Percentiles rank a stretch among this genome's conserved stretches.
These are phyloP conservation scores for Pandion haliaetus DNA, from an alignment of 2,113 vertebrate genomes.

Conservation along the genomic window DNA sequence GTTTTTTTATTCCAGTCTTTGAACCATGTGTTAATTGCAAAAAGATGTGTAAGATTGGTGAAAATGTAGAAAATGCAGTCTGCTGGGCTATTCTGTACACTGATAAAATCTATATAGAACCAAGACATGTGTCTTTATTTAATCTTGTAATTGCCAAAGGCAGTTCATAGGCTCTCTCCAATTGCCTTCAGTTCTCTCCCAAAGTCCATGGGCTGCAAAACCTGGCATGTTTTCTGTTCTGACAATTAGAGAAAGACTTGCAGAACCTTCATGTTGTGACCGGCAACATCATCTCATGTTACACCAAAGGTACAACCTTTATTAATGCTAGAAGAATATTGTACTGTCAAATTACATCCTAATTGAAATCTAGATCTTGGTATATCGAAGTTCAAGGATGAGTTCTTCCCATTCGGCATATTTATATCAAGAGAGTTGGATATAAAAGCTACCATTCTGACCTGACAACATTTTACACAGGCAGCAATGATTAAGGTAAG, in stretches of 20 bases:
- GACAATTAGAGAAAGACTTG: neutral
- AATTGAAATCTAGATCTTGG: neutral
- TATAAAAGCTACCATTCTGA: neutral
- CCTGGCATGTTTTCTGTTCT: neutral
- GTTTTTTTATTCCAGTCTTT: neutral
- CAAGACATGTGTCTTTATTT: conserved; percentile 24
- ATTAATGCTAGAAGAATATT: neutral
- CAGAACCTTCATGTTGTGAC: neutral
- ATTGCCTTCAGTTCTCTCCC: neutral
- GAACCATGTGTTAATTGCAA: conserved; percentile 34
- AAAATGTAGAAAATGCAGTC: conserved; percentile 11
- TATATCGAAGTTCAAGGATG: neutral
- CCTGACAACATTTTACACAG: neutral
- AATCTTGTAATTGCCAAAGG: neutral
- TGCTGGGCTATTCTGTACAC: neutral
- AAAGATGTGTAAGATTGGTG: conserved; percentile 26
- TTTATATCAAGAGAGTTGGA: neutral
- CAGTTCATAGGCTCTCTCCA: neutral
- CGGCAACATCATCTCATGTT: neutral
- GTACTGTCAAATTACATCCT: neutral
- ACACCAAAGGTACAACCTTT: neutral
- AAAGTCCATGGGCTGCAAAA: neutral
- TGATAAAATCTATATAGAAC: neutral
- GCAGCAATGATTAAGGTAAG: neutral
- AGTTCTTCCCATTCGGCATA: neutral